Evolutionary conservation across 2,797 vertebrate genomes (phyloP).

Genomic region (Poeciliopsis paucimaculata): DNA sequence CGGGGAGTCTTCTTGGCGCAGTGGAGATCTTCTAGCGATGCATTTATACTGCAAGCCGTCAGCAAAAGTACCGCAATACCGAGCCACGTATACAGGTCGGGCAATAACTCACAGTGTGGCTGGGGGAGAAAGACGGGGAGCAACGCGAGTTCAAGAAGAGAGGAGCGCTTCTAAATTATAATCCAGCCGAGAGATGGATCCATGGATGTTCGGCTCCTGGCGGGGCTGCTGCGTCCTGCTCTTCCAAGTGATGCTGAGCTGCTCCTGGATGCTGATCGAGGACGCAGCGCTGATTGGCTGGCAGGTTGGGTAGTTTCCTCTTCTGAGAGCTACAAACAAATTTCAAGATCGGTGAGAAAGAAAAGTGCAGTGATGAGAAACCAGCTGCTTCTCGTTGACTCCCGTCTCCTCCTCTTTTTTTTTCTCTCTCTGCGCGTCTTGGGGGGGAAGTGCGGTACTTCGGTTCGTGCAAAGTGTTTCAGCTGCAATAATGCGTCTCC

Average conservation of each 20-base stretch:
- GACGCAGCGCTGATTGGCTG: constrained; percentile 49
- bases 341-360: constrained; percentile 21
- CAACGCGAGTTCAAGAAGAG: constrained; percentile 7
- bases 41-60: constrained; percentile 59
- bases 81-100: constrained; percentile 33
- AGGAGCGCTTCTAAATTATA: constrained; percentile 51
- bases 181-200: constrained; percentile 55
- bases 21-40: constrained; percentile 56
- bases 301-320: constrained; percentile 25
- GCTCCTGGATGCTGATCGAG: constrained; percentile 45
- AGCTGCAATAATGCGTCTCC: constrained; percentile 84
- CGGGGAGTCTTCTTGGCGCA: constrained; percentile 58
- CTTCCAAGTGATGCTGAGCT: constrained; percentile 47
- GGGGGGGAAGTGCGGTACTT: constrained; percentile 56
- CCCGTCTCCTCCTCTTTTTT: constrained; percentile 1
- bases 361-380: constrained; percentile 53
- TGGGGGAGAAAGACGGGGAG: constrained; percentile 12
- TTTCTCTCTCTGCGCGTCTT: constrained; percentile 9
- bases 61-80: constrained; percentile 72
- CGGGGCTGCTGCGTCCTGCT: constrained; percentile 41
- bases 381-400: constrained; percentile 13
- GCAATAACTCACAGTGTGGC: constrained; percentile 49
- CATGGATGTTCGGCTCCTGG: constrained; percentile 27
- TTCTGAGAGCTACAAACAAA: constrained; percentile 43
- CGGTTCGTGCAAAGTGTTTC: constrained; percentile 47